These are phyloP conservation scores for Tipula confusa DNA, from an alignment of 2,888 invertebrate species.

Conservation along the genomic window DNA sequence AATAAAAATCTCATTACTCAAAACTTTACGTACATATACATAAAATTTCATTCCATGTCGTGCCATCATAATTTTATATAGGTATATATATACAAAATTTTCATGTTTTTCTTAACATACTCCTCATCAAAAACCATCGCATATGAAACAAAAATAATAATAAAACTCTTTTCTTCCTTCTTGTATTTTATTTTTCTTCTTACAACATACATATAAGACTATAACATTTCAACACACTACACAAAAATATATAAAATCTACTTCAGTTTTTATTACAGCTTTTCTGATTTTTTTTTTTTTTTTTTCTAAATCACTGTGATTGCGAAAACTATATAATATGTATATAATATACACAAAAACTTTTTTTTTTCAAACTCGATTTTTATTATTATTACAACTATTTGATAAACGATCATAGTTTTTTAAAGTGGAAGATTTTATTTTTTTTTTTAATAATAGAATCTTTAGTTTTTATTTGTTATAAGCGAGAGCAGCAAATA, in stretches of 20 bases:
- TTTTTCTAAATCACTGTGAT: not conserved
- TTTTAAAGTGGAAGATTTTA: slow-evolving; percentile 1
- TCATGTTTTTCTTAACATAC: not conserved
- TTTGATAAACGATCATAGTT: slow-evolving; percentile 20
- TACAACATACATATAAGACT: not conserved
- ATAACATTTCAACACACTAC: not conserved
- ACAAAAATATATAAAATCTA: not conserved
- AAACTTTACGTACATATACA: not conserved
- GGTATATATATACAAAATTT: not conserved
- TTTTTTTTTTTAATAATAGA: not conserved
- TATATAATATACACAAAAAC: not conserved
- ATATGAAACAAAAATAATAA: not conserved
- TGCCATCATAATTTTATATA: not conserved
- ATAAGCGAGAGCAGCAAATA: not conserved
- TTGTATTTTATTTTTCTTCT: not conserved
- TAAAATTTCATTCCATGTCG: not conserved
- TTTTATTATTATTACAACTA: slow-evolving; percentile 20
- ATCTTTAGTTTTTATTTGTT: not conserved
- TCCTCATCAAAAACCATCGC: not conserved
- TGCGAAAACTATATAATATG: not conserved
- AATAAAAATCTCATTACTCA: slow-evolving; percentile 16
- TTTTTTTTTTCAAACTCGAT: not conserved
- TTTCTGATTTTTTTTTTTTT: not conserved
- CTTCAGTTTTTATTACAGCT: slow-evolving; percentile 5
- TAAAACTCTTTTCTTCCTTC: not conserved